A percentile compares a stretch with the other conserved stretches of the same genome.
These are phyloP conservation scores for Kryphioiulus occultus DNA, from an alignment of 2,888 invertebrate species.

Conservation along the genomic window DNA sequence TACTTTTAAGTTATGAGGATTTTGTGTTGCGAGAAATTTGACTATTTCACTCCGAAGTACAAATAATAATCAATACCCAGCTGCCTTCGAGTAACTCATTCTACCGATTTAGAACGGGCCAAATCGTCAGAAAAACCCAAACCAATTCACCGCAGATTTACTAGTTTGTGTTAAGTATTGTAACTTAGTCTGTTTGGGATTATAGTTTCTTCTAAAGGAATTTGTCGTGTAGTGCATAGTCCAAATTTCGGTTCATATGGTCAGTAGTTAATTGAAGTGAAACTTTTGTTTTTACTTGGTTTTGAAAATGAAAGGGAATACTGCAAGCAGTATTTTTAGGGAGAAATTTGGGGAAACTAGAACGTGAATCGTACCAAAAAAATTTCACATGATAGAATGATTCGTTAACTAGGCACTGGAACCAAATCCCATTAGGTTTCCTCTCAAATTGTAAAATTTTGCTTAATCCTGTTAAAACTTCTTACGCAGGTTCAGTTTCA, in stretches of 20 bases:
- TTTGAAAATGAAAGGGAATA: no score
- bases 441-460: no score
- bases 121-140: background rate
- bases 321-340: no score
- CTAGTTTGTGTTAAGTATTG: background rate
- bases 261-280: no score
- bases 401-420: no score
- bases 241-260: background rate
- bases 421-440: no score
- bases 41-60: background rate
- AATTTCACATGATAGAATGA: no score
- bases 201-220: background rate
- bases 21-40: background rate
- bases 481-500: no score
- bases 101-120: background rate
- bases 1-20: background rate
- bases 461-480: no score
- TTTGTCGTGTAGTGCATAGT: background rate
- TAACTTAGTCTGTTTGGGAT: slow-evolving; percentile 7
- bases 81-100: background rate
- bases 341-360: no score
- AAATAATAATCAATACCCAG: slow-evolving; percentile 14
- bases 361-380: no score
- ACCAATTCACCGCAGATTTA: background rate
- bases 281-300: no score